Evolutionary conservation across 2,113 vertebrate genomes (phyloP).

Genomic region (Corythornis vintsioides): DNA sequence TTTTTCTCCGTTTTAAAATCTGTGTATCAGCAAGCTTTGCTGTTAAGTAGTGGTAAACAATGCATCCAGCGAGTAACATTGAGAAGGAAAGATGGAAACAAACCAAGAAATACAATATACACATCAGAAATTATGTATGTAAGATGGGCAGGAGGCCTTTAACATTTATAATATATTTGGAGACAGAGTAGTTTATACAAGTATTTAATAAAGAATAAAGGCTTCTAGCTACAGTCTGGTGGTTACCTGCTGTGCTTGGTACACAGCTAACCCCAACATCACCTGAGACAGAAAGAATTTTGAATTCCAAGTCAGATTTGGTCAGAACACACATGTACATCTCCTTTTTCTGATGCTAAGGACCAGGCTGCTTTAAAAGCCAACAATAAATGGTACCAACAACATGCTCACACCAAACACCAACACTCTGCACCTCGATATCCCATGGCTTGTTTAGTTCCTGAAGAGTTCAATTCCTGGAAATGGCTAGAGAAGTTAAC

Average conservation of each 20-base stretch:
- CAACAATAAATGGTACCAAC: neutral
- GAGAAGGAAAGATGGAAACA: neutral
- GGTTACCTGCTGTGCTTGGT: neutral
- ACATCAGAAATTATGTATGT: neutral
- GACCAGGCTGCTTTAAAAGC: neutral
- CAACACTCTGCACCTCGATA: rapidly evolving
- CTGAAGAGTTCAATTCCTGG: neutral
- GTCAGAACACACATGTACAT: rapidly evolving
- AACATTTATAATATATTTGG: neutral
- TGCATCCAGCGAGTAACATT: rapidly evolving
- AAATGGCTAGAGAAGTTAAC: neutral
- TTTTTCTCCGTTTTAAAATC: neutral
- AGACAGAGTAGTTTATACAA: neutral
- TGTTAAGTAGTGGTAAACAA: neutral
- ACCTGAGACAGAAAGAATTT: neutral
- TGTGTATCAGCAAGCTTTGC: neutral
- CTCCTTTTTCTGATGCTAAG: neutral
- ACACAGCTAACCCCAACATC: neutral
- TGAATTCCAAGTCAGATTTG: neutral
- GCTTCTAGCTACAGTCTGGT: neutral
- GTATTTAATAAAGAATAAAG: neutral
- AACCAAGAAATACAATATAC: neutral
- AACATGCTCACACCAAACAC: neutral
- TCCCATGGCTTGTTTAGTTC: neutral
- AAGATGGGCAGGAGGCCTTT: neutral